Evolutionary conservation across 2,888 invertebrate species (phyloP), one percentile per base, ranked within the genome.

Genomic region (Melanotus villosus): DNA sequence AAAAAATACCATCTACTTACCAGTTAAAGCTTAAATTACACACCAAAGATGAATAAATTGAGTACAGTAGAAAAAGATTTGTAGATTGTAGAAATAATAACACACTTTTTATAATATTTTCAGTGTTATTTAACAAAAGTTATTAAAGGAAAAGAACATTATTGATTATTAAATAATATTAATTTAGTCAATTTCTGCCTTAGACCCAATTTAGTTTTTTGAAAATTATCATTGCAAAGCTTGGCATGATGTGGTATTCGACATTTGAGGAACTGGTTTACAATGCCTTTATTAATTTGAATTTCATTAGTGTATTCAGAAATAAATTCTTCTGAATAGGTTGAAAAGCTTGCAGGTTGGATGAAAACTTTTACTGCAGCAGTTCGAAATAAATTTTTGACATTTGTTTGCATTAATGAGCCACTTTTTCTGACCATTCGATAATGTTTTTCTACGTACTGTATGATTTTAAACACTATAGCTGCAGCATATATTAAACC

Each of bases 181-280:
- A 50, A 50, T 50, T 21, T 21, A 9, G 47, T 47, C 47, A 21
- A 19, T 47, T 16, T 16, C 47, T 26, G 26, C 26, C 26, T 26
- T 7, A 26, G 26, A 26, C 3, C 26, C 26, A 50, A 23, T 54
- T 54, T 54, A 2, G 54, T 54, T 30, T 54, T 16, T 54, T 63
- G 50, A 26, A 62, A 32, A 21, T 10, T 47, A 52, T 36, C 34
- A 52, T 63, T 63, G 19, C 30, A 6, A 10, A 63, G 63, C 12
- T 19, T 50, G 10, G 52, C 63, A 50, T 63, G 50, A 36, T 52
- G 63, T 26, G 34, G 63, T 52, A 63, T 63, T 63, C 63, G 12
- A 52, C 63, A 63, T 21, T 63, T 63, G 6, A 63, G 36, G 34
- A 50, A 63, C 18, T 26, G 10, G 38, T 63, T 52, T 36, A 63